These are phyloP conservation scores for Zapornia atra DNA, from an alignment of 2,113 vertebrate genomes.

Conservation along the genomic window DNA sequence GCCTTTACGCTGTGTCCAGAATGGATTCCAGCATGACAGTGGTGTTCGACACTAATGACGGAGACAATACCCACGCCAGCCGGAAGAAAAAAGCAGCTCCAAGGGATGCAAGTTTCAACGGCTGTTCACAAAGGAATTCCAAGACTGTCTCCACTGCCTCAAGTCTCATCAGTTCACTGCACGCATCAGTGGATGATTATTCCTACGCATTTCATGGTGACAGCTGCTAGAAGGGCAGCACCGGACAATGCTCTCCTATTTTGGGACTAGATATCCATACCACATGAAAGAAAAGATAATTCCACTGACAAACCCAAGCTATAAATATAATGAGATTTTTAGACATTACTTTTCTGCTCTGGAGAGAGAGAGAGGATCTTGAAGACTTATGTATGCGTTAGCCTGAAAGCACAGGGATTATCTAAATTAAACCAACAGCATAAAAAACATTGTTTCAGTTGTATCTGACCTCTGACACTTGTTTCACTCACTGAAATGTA, in stretches of 20 bases:
- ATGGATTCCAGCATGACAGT: conserved; percentile 89
- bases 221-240: not conserved
- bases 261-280: not conserved
- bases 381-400: not conserved
- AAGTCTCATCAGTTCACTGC: conserved; percentile 76
- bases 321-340: not conserved
- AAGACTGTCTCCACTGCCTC: conserved; percentile 63
- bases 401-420: not conserved
- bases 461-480: not conserved
- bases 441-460: not conserved
- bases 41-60: conserved; percentile 77
- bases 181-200: conserved; percentile 79
- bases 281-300: not conserved
- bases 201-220: conserved; percentile 67
- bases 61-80: conserved; percentile 17
- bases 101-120: conserved; percentile 61
- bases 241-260: not conserved
- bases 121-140: conserved; percentile 63
- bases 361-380: not conserved
- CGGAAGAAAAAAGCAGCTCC: conserved; percentile 77
- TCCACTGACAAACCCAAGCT: not conserved
- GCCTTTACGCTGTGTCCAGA: conserved; percentile 89
- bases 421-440: not conserved
- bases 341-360: not conserved
- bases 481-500: not conserved